Evolutionary conservation across 1,140 invertebrate species (phyloP), one percentile per base, ranked within the genome.

Genomic region (Panulirus ornatus): DNA sequence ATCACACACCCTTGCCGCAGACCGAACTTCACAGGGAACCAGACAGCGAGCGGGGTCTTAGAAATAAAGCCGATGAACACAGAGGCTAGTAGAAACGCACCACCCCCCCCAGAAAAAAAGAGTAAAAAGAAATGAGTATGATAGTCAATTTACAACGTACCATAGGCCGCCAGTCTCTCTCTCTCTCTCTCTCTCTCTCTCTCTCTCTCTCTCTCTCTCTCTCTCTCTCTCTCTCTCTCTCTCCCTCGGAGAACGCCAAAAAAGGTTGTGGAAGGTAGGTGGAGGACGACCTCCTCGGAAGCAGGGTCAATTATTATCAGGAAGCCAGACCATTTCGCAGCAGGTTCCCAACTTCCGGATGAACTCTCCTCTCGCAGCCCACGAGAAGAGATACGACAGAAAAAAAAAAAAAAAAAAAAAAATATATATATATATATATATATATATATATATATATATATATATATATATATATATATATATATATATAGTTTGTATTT

Each of bases 401-500:
- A 34, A 73, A 8, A 73, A 73, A 22, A 22, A 73, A 11, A 73
- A 73, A 22, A 34, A 16, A 8, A 73, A 73, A 11, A 75, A 34
- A 22, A 27, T 22, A 27, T 78, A n/a, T 8, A 40, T 22, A n/a
- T 78, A 14, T n/a, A 42, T 78, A 40, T 2, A 42, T 38, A 40
- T 44, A 42, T 42, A 40, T n/a, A 40, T 78, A 30, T 66, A 19
- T 8, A 34, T 70, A 34, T 70, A 34, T 70, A 22, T 70, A 34
- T 70, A 34, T 70, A 34, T 70, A 22, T 70, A 34, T 70, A 34
- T 70, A 34, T 70, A 22, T 70, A 34, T 70, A 34, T 70, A 22
- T 70, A 34, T 70, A 9, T 70, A 34, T 70, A 22, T 70, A n/a
- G 66, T 70, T 9, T 70, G 66, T 70, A 22, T 70, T n/a, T 70